A percentile compares a stretch with the other conserved stretches of the same genome.
Conservation (phyloP, 53 echinoderm and acorn worm genomes). For the Echinarachnius parma region DNA sequence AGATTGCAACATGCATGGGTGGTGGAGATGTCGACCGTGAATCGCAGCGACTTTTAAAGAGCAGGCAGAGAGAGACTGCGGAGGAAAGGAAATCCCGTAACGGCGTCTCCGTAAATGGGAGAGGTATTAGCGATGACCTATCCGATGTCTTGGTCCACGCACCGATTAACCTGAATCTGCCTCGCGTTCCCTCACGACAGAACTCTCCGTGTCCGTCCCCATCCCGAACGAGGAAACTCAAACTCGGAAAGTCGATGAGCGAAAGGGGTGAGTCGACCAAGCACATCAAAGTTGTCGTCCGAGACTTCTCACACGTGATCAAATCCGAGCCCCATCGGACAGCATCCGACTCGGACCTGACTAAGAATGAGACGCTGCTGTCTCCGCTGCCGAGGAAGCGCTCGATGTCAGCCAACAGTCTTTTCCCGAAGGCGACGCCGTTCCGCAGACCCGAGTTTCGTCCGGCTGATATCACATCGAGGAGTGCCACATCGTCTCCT, state of each 20-base stretch:
- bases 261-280: background rate
- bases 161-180: constrained; percentile 23
- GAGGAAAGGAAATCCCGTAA: constrained; percentile 52
- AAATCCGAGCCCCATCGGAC: constrained; percentile 27
- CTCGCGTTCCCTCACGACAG: constrained; percentile 17
- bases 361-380: constrained; percentile 1
- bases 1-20: constrained; percentile 58
- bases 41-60: constrained; percentile 57
- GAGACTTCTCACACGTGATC: constrained; percentile 13
- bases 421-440: constrained; percentile 1
- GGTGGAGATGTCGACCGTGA: constrained; percentile 61
- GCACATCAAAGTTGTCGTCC: constrained; percentile 28
- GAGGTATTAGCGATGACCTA: constrained; percentile 9
- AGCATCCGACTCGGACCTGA: constrained; percentile 26
- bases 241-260: background rate
- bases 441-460: background rate
- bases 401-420: constrained; percentile 25
- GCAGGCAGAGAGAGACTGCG: constrained; percentile 48
- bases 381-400: constrained; percentile 25
- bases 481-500: constrained; percentile 32
- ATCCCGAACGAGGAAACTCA: constrained; percentile 5
- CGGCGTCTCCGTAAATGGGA: constrained; percentile 38
- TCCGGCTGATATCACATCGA: too few species aligned
- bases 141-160: constrained; percentile 31
- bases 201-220: constrained; percentile 23